Percentiles rank a stretch among this genome's conserved stretches.
Evolutionary conservation across 2,113 vertebrate species (phyloP).

Genomic region (Ochotona princeps): DNA sequence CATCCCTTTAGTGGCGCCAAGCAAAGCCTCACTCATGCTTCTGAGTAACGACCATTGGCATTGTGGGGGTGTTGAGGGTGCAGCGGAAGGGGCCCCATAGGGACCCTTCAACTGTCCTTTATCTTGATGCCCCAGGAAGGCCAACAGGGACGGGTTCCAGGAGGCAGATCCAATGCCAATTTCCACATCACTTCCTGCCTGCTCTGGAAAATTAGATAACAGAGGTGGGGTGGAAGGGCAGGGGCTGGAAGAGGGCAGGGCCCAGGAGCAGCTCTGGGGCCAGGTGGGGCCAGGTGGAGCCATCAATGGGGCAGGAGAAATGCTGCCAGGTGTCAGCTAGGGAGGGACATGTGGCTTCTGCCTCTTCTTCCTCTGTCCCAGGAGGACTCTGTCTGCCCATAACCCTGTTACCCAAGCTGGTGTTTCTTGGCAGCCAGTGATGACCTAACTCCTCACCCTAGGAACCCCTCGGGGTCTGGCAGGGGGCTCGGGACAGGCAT

Average conservation of each 20-base stretch:
- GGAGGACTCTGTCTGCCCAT: not conserved
- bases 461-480: not conserved
- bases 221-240: fast-evolving
- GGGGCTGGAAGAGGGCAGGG: not conserved
- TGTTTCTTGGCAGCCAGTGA: not conserved
- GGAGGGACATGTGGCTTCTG: not conserved
- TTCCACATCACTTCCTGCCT: fast-evolving
- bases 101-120: not conserved
- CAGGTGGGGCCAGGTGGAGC: not conserved
- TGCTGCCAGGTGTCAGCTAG: not conserved
- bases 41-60: not conserved
- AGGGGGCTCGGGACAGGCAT: fast-evolving
- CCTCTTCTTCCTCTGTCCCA: not conserved
- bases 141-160: no score
- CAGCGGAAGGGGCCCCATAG: not conserved
- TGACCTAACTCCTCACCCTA: not conserved
- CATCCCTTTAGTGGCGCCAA: no score
- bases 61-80: fast-evolving
- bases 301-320: not conserved
- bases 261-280: no score
- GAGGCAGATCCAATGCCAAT: not conserved
- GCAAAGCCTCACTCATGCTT: fast-evolving
- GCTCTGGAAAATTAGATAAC: not conserved
- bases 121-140: not conserved
- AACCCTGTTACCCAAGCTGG: constrained; percentile 40